Evolutionary conservation across 2,113 vertebrate species (phyloP).

Genomic region (Marmota flaviventris): DNA sequence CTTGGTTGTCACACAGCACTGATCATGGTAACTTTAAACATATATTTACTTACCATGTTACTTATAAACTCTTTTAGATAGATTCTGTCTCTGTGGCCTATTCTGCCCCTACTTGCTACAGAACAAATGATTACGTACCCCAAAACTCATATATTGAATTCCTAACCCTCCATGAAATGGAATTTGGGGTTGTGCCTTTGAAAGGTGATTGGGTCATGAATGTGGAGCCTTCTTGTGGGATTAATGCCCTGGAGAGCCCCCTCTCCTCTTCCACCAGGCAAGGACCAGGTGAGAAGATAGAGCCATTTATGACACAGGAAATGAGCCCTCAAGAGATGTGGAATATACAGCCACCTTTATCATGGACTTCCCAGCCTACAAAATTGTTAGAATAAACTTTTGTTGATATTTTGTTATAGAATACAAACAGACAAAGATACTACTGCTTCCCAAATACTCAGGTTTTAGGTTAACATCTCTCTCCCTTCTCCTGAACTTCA

Average conservation of each 20-base stretch:
- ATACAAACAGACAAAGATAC: neutral
- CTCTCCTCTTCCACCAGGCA: neutral
- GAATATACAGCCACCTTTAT: neutral
- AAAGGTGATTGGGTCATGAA: neutral
- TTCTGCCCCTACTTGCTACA: too few species aligned
- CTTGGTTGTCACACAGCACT: neutral
- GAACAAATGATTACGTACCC: neutral
- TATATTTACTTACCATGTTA: neutral
- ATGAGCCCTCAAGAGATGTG: neutral
- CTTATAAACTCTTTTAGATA: neutral
- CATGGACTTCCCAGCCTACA: neutral
- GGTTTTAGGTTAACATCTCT: neutral
- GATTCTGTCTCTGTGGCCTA: neutral
- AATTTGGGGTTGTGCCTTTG: too few species aligned
- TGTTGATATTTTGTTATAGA: neutral
- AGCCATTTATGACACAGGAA: neutral
- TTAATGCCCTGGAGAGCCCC: accelerated
- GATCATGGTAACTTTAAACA: neutral
- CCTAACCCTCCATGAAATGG: too few species aligned
- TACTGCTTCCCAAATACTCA: neutral
- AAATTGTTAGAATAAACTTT: neutral
- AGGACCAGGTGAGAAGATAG: neutral
- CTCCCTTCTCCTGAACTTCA: neutral
- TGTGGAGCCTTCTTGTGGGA: neutral
- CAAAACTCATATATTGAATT: neutral